Base-by-base conservation (phyloP, 1,140 invertebrate genomes). In the Penaeus chinensis region DNA sequence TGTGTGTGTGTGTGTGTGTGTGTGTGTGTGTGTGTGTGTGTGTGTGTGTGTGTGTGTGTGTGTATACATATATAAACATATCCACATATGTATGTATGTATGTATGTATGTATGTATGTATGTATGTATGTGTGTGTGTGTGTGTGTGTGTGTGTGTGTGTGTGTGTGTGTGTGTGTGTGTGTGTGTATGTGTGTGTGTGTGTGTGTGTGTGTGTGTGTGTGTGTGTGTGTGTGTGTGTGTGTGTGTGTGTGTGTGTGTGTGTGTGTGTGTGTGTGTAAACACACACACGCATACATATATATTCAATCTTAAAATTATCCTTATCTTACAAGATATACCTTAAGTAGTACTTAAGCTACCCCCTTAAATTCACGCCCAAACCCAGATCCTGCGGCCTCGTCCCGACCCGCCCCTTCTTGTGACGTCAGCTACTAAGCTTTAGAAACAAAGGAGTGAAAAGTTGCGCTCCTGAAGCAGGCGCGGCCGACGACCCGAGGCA, bases 241-340 rank as follows among this genome's bases (percentile, higher is more conserved):
- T 42, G 24, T n/a, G 24, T 60, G 24, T 60, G 24, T 60, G 54
- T 60, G 54, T 60, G 54, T 79, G 54, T 60, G 54, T 79, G 54
- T 79, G 54, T 60, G 54, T 47, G 24, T 60, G 54, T 47, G 54
- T 60, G 54, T 47, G 54, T 60, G 54, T 60, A 19, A 20, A 78
- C 42, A 86, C 78, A 86, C 22, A 82, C 78, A 86, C 22, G 60
- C 78, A 86, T 42, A 85, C 60, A 69, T 24, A 82, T 24, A 37
- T 71, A 82, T 47, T 32, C 37, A 82, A 20, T 16, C 37, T 32
- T 83, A 83, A 24, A 71, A 37, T 66, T 27, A 63, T 74, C 63
- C 16, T 32, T 24, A 83, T 63, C 18, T 54, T 78, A 42, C 47
- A n/a, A 78, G 47, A 47, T 19, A 42, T 5, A n/a, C 54, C 1